These are phyloP conservation scores for Trisateles emortualis DNA, from an alignment of 2,888 invertebrate genomes.

Conservation along the genomic window DNA sequence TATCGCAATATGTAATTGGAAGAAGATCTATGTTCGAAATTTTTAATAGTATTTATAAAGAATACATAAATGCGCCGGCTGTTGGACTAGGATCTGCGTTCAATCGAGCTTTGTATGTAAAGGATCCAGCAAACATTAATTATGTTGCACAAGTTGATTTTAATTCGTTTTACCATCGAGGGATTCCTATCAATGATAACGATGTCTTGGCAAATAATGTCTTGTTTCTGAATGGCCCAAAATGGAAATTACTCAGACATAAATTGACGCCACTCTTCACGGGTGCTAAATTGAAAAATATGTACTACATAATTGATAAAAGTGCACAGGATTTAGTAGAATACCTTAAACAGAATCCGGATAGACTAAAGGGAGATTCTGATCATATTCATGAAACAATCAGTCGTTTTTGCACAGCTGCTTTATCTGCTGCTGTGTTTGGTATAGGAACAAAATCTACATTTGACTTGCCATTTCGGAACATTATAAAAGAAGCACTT, in stretches of 20 bases:
- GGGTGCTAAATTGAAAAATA: slow-evolving; percentile 63
- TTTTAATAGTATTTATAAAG: slow-evolving; percentile 28
- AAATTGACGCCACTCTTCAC: slow-evolving; percentile 68
- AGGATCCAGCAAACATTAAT: slow-evolving; percentile 49
- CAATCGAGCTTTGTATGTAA: slow-evolving; percentile 42
- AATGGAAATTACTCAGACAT: slow-evolving; percentile 63
- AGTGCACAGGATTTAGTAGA: slow-evolving; percentile 65
- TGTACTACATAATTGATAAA: slow-evolving; percentile 71
- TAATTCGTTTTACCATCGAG: slow-evolving; percentile 47
- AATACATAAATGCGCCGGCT: slow-evolving; percentile 48
- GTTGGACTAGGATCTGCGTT: slow-evolving; percentile 42
- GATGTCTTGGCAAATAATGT: neutral
- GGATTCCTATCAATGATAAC: neutral
- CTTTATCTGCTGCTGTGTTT: slow-evolving; percentile 69
- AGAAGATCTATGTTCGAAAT: slow-evolving; percentile 59
- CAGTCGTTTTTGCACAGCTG: slow-evolving; percentile 58
- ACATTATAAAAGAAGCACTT: slow-evolving; percentile 49
- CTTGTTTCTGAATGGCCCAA: slow-evolving; percentile 47
- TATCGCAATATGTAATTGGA: slow-evolving; percentile 55
- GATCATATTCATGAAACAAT: slow-evolving; percentile 54
- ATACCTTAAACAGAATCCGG: slow-evolving; percentile 54
- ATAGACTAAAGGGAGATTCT: slow-evolving; percentile 46
- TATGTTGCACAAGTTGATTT: slow-evolving; percentile 51
- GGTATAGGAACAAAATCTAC: slow-evolving; percentile 67
- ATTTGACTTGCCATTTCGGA: slow-evolving; percentile 66